Evolutionary conservation across 1,140 invertebrate species (phyloP), one percentile per base, ranked within the genome.

Genomic region (Drosophila kepulauana): DNA sequence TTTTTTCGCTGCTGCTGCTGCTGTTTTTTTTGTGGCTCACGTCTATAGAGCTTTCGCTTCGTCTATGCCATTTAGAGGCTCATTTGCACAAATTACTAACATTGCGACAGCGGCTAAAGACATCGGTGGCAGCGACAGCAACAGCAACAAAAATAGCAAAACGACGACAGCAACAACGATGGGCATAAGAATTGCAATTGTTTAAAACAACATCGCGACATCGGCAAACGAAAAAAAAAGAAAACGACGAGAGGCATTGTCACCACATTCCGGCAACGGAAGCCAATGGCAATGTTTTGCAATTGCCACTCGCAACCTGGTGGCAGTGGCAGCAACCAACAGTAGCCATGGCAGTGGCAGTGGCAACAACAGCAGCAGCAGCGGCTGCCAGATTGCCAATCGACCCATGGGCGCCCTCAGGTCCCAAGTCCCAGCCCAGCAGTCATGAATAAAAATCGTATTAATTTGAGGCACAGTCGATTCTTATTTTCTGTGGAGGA

Each of bases 401-500:
- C 84, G 85, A 71, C 72, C 84, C 79, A 74, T 67, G 78, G 70
- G 81, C 70, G 62, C 59, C 68, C 54, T 25, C 45, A 33, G 61
- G 25, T 51, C 64, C 30, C 45, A 33, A 56, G 25, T 51, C 64
- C 30, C 45, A 51, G 59, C 45, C 75, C 69, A 57, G 41, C 43
- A 73, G 84, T 79, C 85, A 88, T 88, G 84, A 89, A 88, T 89
- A 88, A 88, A 89, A 88, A 88, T 88, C 84, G 84, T 85, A 88
- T 88, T 88, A 88, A 88, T 88, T 89, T 72, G 85, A 79, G 78
- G 49, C 78, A 84, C 59, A 84, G 80, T 78, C 84, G 74, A 64
- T 84, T 48, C 62, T 48, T 48, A 33, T 76, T 70, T 75, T n/a
- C n/a, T 45, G 51, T 16, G n/a, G n/a, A 1, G 41, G 46, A 48